phyloP scores from a whole-genome alignment of 2,888 invertebrate genomes.

The Pollenia labialis region DNA sequence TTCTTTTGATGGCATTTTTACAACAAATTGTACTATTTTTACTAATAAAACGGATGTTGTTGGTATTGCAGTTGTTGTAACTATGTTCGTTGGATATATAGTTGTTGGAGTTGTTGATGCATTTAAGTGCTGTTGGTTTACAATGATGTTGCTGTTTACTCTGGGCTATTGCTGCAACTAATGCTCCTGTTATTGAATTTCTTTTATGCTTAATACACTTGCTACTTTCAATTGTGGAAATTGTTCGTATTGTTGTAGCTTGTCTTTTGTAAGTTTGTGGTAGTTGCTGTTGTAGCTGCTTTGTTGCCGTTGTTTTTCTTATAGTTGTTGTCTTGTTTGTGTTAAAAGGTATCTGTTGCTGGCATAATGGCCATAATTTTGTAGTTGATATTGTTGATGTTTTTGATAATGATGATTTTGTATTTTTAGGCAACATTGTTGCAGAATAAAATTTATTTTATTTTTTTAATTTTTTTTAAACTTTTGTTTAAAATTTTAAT shows the following conservation, averaged over 20 bases:
- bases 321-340: slow-evolving; percentile 26
- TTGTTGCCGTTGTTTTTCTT: slow-evolving; percentile 5
- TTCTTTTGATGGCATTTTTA: slow-evolving; percentile 60
- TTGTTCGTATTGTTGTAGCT: slow-evolving; percentile 16
- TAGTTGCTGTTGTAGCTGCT: slow-evolving; percentile 15
- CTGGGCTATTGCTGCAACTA: slow-evolving; percentile 20
- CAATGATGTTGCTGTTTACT: slow-evolving; percentile 70
- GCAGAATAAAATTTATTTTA: slow-evolving; percentile 12
- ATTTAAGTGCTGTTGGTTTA: slow-evolving; percentile 72
- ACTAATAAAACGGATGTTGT: slow-evolving; percentile 41
- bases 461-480: slow-evolving; percentile 20
- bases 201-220: slow-evolving; percentile 54
- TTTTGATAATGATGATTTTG: slow-evolving; percentile 48
- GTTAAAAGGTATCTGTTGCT: slow-evolving; percentile 52
- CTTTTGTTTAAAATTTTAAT: slow-evolving; percentile 8
- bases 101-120: slow-evolving; percentile 74
- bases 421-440: slow-evolving; percentile 63
- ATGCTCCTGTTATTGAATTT: slow-evolving; percentile 39
- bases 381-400: slow-evolving; percentile 45
- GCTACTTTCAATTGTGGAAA: slow-evolving; percentile 43
- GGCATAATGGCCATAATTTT: slow-evolving; percentile 50
- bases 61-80: slow-evolving; percentile 46
- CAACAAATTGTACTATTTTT: slow-evolving; percentile 54
- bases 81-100: slow-evolving; percentile 51
- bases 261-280: slow-evolving; percentile 6